Percentiles rank a stretch among this genome's conserved stretches.
These are phyloP conservation scores for Heliconius sara DNA, from an alignment of 2,888 invertebrate genomes.

Conservation along the genomic window DNA sequence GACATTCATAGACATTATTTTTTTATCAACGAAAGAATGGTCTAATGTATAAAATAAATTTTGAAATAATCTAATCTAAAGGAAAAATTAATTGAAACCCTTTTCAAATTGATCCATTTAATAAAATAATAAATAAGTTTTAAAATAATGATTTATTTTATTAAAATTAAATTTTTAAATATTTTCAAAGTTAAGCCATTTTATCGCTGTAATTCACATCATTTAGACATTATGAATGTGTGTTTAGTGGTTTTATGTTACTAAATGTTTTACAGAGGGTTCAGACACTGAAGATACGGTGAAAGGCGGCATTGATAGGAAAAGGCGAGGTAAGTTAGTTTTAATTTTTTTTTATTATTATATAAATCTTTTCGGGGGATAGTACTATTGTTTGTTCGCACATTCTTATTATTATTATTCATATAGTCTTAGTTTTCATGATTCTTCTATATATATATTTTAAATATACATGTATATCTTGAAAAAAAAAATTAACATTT, in stretches of 20 bases:
- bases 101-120: background rate
- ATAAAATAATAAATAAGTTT: too few relatives aligned
- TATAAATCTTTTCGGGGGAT: conserved; percentile 36
- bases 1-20: conserved; percentile 4
- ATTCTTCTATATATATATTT: background rate
- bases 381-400: conserved; percentile 33
- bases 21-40: background rate
- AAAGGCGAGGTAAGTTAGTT: conserved; percentile 71
- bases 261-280: conserved; percentile 76
- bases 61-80: too few relatives aligned
- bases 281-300: conserved; percentile 79
- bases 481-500: too few relatives aligned
- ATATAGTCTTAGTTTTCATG: background rate
- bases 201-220: background rate
- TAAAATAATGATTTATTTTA: background rate
- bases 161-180: background rate
- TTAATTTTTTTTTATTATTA: background rate
- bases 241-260: conserved; percentile 65
- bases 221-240: conserved; percentile 35
- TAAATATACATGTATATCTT: background rate
- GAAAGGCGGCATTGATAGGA: conserved; percentile 69
- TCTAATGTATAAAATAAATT: too few relatives aligned
- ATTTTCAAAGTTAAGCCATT: conserved; percentile 4
- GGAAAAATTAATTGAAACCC: background rate
- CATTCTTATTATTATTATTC: conserved; percentile 7